Conservation (phyloP, 2,113 vertebrate genomes). For the Corvus hawaiiensis region DNA sequence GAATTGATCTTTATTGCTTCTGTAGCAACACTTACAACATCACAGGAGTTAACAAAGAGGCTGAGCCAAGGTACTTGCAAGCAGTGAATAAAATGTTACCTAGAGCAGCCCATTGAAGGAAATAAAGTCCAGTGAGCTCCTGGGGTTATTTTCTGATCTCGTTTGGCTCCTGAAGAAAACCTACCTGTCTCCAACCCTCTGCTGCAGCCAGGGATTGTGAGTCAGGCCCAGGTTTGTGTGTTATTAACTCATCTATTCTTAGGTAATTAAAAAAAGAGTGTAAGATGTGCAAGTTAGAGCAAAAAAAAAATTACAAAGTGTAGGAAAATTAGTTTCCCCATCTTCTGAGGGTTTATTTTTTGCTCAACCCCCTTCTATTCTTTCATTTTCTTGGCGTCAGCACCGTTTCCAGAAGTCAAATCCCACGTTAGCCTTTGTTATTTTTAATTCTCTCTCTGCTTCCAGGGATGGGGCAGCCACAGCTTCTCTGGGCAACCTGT, state of each 20-base stretch:
- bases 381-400: not conserved
- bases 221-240: not conserved
- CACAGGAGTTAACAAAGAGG: not conserved
- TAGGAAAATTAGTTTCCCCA: not conserved
- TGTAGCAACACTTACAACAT: not conserved
- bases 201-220: not conserved
- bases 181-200: not conserved
- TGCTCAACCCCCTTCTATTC: not conserved
- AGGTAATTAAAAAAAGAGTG: not conserved
- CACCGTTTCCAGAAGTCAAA: not conserved
- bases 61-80: not conserved
- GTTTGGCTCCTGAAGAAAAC: not conserved
- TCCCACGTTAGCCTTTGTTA: not conserved
- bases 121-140: not conserved
- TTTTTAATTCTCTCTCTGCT: not conserved
- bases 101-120: not conserved
- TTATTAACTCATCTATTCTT: not conserved
- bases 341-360: not conserved
- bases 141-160: not conserved
- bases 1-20: not conserved
- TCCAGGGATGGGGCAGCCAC: not conserved
- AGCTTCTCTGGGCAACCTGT: not conserved
- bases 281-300: not conserved
- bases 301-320: not conserved
- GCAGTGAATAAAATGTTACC: not conserved